These are phyloP conservation scores for Crax fasciolata DNA, from an alignment of 2,797 vertebrate species.

Conservation along the genomic window DNA sequence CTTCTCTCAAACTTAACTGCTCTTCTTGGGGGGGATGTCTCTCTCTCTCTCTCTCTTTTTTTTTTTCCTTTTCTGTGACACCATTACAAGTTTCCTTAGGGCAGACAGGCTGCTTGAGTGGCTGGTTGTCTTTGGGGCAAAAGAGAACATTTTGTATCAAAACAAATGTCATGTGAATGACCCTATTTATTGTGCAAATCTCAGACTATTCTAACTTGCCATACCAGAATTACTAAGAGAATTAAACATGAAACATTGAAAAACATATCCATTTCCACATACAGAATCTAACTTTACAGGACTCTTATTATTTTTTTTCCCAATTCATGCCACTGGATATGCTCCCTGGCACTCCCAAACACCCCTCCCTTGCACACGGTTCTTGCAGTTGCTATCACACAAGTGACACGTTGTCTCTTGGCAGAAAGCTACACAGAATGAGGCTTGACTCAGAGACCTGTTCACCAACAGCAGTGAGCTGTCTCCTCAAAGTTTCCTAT, in stretches of 20 bases:
- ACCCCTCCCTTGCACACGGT: neutral
- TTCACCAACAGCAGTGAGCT: constrained; percentile 11
- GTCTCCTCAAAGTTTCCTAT: neutral
- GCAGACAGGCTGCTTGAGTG: neutral
- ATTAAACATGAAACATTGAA: neutral
- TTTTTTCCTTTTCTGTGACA: neutral
- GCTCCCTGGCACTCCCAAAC: neutral
- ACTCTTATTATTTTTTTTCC: neutral
- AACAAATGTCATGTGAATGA: neutral
- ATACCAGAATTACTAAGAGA: neutral
- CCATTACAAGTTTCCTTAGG: neutral
- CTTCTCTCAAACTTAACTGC: constrained; percentile 26
- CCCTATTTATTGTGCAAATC: neutral
- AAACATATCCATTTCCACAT: neutral
- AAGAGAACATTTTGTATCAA: neutral
- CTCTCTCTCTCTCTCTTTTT: neutral
- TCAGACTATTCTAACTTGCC: neutral
- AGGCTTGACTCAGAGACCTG: neutral
- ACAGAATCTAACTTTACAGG: neutral
- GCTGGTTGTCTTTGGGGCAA: neutral
- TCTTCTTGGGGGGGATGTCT: neutral
- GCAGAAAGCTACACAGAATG: neutral
- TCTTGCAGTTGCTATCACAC: neutral
- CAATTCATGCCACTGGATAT: neutral
- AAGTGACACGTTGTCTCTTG: neutral